Evolutionary conservation across 2,113 vertebrate species (phyloP).

Genomic region (Anolis sagrei): DNA sequence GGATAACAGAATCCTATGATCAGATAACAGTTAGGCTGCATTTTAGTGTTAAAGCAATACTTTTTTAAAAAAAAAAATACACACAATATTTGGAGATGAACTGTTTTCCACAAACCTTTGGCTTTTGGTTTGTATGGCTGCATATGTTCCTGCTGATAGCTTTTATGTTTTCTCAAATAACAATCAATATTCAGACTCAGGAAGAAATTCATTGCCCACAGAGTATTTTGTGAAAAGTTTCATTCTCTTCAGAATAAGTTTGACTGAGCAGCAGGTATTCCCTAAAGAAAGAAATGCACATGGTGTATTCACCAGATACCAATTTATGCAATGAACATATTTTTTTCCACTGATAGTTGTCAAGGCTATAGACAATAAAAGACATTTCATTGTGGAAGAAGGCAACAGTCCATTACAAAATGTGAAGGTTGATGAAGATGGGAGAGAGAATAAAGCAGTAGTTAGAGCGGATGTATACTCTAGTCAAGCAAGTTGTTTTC

Average conservation of each 20-base stretch:
- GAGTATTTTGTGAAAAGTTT: background rate
- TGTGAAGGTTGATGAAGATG: background rate
- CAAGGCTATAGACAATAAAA: background rate
- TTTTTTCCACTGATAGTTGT: too few species aligned
- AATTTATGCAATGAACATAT: background rate
- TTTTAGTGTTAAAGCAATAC: conserved; percentile 35
- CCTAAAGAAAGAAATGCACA: background rate
- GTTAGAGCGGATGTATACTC: background rate
- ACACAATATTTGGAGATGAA: background rate
- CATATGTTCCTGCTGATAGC: background rate
- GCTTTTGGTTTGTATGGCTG: background rate
- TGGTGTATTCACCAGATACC: background rate
- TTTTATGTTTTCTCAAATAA: conserved; percentile 6
- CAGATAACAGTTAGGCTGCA: conserved; percentile 14
- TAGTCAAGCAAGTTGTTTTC: too few species aligned
- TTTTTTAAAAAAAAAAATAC: background rate
- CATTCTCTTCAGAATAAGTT: background rate
- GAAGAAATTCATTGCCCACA: background rate
- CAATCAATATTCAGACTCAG: conserved; percentile 9
- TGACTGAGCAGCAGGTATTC: background rate
- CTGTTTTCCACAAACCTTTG: background rate
- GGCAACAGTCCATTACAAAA: background rate
- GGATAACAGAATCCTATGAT: conserved; percentile 47
- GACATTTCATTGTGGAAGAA: background rate
- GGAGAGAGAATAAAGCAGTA: background rate